Conservation (phyloP, 1,140 invertebrate species). For the Trichonephila clavata region DNA sequence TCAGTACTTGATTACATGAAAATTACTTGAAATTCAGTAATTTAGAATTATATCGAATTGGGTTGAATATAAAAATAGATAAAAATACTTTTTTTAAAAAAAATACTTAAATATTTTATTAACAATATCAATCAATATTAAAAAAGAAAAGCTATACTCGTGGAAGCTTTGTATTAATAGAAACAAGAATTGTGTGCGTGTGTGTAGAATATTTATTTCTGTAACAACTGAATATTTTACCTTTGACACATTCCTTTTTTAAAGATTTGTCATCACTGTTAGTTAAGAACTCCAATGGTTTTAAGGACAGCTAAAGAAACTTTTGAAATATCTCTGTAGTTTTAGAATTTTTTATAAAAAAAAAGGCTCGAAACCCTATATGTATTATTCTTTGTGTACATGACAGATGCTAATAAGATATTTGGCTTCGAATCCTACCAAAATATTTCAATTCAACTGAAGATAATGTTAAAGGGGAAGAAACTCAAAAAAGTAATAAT, state of each 20-base stretch:
- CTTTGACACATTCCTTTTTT: not conserved
- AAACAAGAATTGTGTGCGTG: no score
- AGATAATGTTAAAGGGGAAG: not conserved
- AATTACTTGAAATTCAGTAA: no score
- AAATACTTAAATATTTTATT: no score
- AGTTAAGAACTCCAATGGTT: not conserved
- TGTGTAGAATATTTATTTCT: not conserved
- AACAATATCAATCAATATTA: no score
- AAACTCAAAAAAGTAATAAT: constrained; percentile 23
- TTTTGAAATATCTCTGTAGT: not conserved
- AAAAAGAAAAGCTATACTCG: no score
- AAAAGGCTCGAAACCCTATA: not conserved
- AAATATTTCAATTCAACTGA: not conserved
- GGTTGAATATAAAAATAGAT: no score
- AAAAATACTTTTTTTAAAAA: no score
- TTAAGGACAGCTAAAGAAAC: not conserved
- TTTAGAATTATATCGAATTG: no score
- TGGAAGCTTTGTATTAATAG: no score
- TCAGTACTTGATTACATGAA: no score
- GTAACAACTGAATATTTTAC: not conserved
- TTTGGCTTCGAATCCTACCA: not conserved
- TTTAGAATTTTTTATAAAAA: not conserved
- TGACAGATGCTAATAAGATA: constrained; percentile 17
- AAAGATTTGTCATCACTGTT: not conserved
- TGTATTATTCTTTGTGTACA: constrained; percentile 1